Evolutionary conservation across 2,888 invertebrate species (phyloP).

Genomic region (Conistra vaccinii): DNA sequence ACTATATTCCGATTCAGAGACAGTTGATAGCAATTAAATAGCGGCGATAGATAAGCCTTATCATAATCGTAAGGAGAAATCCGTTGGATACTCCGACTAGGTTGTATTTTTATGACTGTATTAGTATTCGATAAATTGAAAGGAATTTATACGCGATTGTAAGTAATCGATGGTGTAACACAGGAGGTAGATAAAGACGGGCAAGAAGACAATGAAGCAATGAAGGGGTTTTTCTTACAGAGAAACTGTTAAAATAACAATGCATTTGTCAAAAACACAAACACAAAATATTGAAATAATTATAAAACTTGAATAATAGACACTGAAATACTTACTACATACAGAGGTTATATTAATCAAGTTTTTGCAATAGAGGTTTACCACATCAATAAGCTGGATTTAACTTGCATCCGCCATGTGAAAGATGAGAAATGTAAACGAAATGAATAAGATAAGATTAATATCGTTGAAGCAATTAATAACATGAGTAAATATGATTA

Average conservation of each 20-base stretch:
- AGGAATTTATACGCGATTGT: slow-evolving; percentile 35
- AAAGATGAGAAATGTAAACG: not conserved
- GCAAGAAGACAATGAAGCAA: not conserved
- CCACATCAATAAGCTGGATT: not conserved
- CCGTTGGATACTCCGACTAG: slow-evolving; percentile 10
- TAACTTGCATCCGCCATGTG: not conserved
- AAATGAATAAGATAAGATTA: slow-evolving; percentile 11
- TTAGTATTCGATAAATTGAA: slow-evolving; percentile 41
- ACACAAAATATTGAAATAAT: not conserved
- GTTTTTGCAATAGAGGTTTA: not conserved
- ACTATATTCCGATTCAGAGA: slow-evolving; percentile 28
- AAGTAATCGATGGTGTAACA: slow-evolving; percentile 19
- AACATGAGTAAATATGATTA: slow-evolving; percentile 23
- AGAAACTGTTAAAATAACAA: too few relatives aligned
- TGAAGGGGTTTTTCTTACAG: not conserved
- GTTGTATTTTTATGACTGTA: slow-evolving; percentile 35
- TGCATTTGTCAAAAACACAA: too few relatives aligned
- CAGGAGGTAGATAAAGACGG: not conserved
- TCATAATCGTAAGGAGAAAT: slow-evolving; percentile 57
- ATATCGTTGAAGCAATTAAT: slow-evolving; percentile 15
- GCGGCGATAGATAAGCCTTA: slow-evolving; percentile 53
- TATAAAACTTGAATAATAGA: too few relatives aligned
- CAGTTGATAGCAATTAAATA: slow-evolving; percentile 36
- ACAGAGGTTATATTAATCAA: too few relatives aligned
- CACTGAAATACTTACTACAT: too few relatives aligned